These are phyloP conservation scores for Hydriomena furcata DNA, from an alignment of 2,888 invertebrate species.

Conservation along the genomic window DNA sequence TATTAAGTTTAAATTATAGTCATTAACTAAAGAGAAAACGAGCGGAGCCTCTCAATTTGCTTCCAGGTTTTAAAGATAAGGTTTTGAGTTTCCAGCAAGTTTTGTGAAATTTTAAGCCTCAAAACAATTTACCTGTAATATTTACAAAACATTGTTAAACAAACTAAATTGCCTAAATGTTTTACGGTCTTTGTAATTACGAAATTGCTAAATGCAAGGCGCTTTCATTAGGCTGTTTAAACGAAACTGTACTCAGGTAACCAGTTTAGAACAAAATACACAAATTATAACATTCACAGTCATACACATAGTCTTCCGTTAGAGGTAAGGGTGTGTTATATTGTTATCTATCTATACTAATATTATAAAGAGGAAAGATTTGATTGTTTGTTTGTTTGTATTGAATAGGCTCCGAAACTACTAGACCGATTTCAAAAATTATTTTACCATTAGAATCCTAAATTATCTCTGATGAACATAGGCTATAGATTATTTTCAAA, in stretches of 20 bases:
- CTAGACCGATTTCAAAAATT: too few relatives aligned
- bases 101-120: slow-evolving; percentile 47
- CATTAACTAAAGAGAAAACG: slow-evolving; percentile 72
- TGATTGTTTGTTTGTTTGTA: too few relatives aligned
- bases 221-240: slow-evolving; percentile 10
- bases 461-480: too few relatives aligned
- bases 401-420: too few relatives aligned
- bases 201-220: slow-evolving; percentile 18
- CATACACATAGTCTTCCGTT: too few relatives aligned
- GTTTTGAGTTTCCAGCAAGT: slow-evolving; percentile 58
- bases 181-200: slow-evolving; percentile 20
- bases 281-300: slow-evolving; percentile 1
- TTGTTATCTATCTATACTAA: too few relatives aligned
- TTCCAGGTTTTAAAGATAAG: slow-evolving; percentile 56
- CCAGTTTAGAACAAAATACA: not conserved
- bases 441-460: too few relatives aligned
- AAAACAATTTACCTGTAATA: slow-evolving; percentile 28
- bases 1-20: slow-evolving; percentile 79
- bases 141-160: slow-evolving; percentile 22
- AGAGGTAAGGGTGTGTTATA: too few relatives aligned
- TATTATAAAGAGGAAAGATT: too few relatives aligned
- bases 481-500: too few relatives aligned
- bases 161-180: slow-evolving; percentile 23
- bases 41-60: slow-evolving; percentile 62
- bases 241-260: slow-evolving; percentile 2